phyloP scores from a whole-genome alignment of 1,140 invertebrate species.

The Vollenhovia emeryi region DNA sequence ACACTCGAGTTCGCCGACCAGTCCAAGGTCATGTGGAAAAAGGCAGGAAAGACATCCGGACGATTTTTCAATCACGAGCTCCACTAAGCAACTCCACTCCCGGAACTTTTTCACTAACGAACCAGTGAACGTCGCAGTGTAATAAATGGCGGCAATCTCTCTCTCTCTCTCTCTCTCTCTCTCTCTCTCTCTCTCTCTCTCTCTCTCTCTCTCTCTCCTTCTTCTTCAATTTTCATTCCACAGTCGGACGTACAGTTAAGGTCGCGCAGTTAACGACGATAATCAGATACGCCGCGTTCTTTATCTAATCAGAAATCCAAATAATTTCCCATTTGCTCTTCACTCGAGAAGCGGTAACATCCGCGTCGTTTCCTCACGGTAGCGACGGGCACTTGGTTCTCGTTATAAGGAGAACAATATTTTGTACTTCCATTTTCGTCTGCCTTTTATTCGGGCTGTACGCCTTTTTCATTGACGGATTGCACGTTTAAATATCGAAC shows the following conservation, averaged over 20 bases:
- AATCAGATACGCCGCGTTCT: constrained; percentile 45
- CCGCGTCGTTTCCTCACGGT: neutral
- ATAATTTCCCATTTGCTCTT: constrained; percentile 40
- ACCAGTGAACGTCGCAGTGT: neutral
- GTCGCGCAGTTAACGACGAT: constrained; percentile 22
- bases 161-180: constrained; percentile 21
- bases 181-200: neutral
- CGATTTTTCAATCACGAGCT: constrained; percentile 11
- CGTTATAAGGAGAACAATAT: neutral
- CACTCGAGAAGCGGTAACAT: constrained; percentile 21
- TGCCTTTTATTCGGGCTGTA: neutral
- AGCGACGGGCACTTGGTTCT: neutral
- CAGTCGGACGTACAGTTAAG: constrained; percentile 12
- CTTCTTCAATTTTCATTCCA: neutral
- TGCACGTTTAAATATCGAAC: neutral
- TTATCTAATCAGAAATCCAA: constrained; percentile 60
- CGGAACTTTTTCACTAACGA: constrained; percentile 23
- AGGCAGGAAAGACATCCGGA: neutral
- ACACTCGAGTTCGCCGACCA: constrained; percentile 44
- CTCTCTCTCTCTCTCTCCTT: neutral
- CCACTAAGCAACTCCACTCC: neutral
- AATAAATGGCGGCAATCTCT: constrained; percentile 9
- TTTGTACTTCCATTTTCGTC: neutral
- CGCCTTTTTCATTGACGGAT: neutral
- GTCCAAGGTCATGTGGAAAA: constrained; percentile 22